These are phyloP conservation scores for Cephus spinipes DNA, from an alignment of 2,888 invertebrate genomes.

Conservation along the genomic window DNA sequence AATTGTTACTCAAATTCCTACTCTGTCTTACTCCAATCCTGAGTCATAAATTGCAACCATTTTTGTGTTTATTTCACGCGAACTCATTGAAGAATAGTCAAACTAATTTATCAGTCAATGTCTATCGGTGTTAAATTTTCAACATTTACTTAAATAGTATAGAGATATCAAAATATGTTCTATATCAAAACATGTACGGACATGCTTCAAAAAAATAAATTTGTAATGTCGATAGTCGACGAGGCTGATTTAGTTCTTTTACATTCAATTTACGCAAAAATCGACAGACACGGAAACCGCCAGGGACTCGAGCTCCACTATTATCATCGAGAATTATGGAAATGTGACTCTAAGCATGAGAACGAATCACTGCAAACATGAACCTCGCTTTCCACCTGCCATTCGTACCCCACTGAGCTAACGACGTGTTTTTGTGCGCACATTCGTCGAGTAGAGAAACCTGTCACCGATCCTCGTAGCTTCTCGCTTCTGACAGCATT, in stretches of 20 bases:
- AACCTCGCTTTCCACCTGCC: slow-evolving; percentile 4
- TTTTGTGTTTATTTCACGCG: too few species aligned
- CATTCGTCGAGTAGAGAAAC: slow-evolving; percentile 21
- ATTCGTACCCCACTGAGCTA: slow-evolving; percentile 17
- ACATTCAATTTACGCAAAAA: neutral
- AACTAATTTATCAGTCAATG: neutral
- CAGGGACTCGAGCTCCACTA: neutral
- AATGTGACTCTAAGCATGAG: slow-evolving; percentile 6
- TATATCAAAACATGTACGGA: neutral
- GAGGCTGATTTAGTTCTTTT: neutral
- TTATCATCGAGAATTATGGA: slow-evolving; percentile 1
- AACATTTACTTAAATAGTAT: neutral
- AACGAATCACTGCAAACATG: neutral
- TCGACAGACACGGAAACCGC: neutral
- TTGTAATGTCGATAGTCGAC: neutral
- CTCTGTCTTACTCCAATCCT: neutral
- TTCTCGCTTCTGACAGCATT: neutral
- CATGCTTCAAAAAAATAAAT: neutral
- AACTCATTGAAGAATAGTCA: too few species aligned
- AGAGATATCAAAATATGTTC: neutral
- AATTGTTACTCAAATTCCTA: neutral
- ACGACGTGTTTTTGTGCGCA: slow-evolving; percentile 21
- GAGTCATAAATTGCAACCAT: too few species aligned
- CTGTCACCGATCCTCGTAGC: slow-evolving; percentile 15
- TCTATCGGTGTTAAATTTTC: neutral